Conservation (phyloP, 2,797 vertebrate genomes). For the Margarornis squamiger region DNA sequence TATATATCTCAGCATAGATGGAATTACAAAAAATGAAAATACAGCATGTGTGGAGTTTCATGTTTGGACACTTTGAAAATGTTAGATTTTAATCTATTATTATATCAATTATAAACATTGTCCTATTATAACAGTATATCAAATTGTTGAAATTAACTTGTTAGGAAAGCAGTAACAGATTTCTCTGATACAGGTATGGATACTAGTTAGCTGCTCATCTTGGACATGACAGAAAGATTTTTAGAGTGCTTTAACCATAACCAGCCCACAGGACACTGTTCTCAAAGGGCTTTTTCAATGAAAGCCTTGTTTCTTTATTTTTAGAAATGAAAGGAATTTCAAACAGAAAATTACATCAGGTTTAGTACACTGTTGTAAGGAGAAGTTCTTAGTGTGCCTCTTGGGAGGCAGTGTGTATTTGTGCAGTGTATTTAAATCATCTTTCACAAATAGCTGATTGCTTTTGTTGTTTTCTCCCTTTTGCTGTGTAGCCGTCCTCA, state of each 20-base stretch:
- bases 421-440: background rate
- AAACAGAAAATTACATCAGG: background rate
- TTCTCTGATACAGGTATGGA: background rate
- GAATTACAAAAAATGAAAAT: background rate
- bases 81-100: background rate
- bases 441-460: background rate
- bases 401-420: background rate
- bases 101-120: background rate
- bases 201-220: background rate
- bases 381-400: background rate
- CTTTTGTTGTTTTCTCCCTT: slow-evolving; percentile 20
- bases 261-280: background rate
- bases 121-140: background rate
- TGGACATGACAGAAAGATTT: background rate
- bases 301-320: background rate
- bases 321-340: background rate
- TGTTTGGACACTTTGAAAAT: background rate
- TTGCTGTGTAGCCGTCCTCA: slow-evolving; percentile 86
- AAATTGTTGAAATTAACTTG: background rate
- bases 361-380: background rate
- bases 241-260: background rate
- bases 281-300: background rate
- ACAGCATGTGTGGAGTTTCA: background rate
- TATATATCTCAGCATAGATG: background rate
- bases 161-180: background rate